Evolutionary conservation across 2,797 vertebrate genomes (phyloP), one percentile per base, ranked within the genome.

Genomic region (Oreonectes daqikongensis): DNA sequence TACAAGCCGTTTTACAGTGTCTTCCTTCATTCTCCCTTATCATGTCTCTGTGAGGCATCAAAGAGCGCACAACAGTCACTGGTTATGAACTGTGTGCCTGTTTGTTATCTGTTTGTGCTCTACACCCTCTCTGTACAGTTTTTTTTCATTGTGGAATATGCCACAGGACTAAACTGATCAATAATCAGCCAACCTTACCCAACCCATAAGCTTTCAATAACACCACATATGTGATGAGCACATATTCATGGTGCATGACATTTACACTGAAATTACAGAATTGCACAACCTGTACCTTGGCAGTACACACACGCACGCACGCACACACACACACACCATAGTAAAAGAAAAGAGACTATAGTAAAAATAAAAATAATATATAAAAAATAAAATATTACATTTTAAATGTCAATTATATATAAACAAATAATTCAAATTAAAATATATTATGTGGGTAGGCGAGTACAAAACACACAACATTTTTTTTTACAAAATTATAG

Each of bases 1-100:
- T 86, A 79, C 28, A 18, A 82, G 79, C 72, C 67, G 80, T 67
- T 67, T 74, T 76, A 78, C 28, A 71, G 72, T 0, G 14, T 5
- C n/a, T 11, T 53, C 50, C 52, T 53, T 24, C 14, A 57, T 57
- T 57, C 24, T 28, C 12, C 12, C 0, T 12, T 11, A 15, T 42
- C 40, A 42, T 42, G 40, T 11, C 40, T 22, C 10, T 4, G 3
- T 52, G 17, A 20, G 48, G 20, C 50, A 53, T 53, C 18, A 63
- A 40, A 75, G 52, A 55, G 6, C 57, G 22, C 50, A 48, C 46
- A 48, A 44, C 35, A 65, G 46, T 3, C 11, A 26, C 11, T 5
- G 52, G 22, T 55, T 55, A 55, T 55, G 1, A 55, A 55, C 22
- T 11, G 52, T 22, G 11, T 10, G 4, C 2, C 11, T 55, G 20